These are phyloP conservation scores for Iguana delicatissima DNA, from an alignment of 2,797 vertebrate genomes.

Conservation along the genomic window DNA sequence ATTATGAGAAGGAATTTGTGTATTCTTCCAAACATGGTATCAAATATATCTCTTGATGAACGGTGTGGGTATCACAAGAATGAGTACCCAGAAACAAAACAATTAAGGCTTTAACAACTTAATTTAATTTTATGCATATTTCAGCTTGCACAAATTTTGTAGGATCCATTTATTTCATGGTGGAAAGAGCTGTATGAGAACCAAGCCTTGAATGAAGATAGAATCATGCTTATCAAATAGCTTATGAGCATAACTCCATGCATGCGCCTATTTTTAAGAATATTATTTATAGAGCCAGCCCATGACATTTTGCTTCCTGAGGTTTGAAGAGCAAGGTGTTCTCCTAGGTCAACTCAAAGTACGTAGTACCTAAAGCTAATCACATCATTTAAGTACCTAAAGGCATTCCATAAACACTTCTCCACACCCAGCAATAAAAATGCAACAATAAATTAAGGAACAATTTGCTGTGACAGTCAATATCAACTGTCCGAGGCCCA, in stretches of 20 bases:
- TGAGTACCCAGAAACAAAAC: background rate
- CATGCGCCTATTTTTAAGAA: background rate
- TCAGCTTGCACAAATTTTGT: background rate
- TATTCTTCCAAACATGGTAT: background rate
- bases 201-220: background rate
- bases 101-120: background rate
- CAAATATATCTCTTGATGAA: background rate
- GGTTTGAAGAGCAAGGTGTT: background rate
- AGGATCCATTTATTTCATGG: background rate
- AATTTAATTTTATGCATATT: background rate
- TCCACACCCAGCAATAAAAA: background rate
- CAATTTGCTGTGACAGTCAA: background rate
- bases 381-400: too few relatives aligned
- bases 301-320: background rate
- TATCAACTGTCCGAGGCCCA: background rate
- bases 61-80: background rate
- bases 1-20: background rate
- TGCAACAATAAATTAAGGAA: background rate
- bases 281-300: background rate
- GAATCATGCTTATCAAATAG: background rate
- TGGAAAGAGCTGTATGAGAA: background rate
- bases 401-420: background rate
- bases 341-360: too few relatives aligned
- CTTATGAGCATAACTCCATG: background rate
- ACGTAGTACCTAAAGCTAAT: too few relatives aligned